A percentile compares a stretch with the other conserved stretches of the same genome.
Conservation (phyloP, 2,888 invertebrate species). For the Orthosia incerta region DNA sequence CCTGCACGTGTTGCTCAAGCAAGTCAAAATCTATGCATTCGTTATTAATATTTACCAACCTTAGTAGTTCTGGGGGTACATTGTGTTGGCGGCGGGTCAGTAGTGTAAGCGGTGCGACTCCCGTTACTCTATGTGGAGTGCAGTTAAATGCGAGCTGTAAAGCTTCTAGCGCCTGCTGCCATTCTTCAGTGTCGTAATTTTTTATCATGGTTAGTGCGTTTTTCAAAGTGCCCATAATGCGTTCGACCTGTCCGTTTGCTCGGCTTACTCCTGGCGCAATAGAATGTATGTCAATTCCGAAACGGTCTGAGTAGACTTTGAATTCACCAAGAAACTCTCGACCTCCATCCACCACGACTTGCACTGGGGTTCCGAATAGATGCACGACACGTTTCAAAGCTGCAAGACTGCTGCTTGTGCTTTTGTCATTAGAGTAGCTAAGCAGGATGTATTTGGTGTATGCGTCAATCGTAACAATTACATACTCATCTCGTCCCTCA, state of each 20-base stretch:
- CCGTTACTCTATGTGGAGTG: no score
- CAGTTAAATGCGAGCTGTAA: no score
- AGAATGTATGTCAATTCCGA: conserved; percentile 46
- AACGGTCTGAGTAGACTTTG: conserved; percentile 39
- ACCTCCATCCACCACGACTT: conserved; percentile 51
- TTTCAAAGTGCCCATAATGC: conserved; percentile 56
- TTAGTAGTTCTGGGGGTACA: no score
- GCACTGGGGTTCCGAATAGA: conserved; percentile 48
- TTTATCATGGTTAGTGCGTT: conserved; percentile 60
- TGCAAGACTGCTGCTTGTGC: no score
- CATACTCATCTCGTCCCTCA: conserved; percentile 38
- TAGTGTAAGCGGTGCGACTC: no score
- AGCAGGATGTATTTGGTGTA: conserved; percentile 57
- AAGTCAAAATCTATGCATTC: no score
- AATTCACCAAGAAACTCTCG: conserved; percentile 53
- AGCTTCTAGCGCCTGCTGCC: no score
- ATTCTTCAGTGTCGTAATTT: no score
- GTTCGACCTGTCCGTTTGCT: conserved; percentile 57
- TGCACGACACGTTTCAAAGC: conserved; percentile 52
- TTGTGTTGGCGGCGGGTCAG: no score
- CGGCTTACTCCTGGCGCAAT: conserved; percentile 54
- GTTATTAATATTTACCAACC: no score
- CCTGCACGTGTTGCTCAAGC: no score
- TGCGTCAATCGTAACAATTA: conserved; percentile 54
- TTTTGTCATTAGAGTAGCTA: no score